Evolutionary conservation across 2,888 invertebrate genomes (phyloP).

Genomic region (Trisateles emortualis): DNA sequence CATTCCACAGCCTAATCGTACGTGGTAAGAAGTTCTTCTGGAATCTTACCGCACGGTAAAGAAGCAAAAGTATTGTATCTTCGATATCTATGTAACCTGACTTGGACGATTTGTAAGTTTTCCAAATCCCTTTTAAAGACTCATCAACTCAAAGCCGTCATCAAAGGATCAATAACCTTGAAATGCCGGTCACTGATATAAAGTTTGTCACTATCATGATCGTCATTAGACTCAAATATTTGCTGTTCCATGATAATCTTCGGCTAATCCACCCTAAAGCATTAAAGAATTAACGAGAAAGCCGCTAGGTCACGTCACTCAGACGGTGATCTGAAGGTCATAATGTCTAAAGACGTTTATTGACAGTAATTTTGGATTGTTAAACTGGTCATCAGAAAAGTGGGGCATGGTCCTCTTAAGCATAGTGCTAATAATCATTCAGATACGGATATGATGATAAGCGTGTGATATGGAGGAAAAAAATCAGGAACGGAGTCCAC

Average conservation of each 20-base stretch:
- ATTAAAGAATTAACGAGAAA: conserved; percentile 61
- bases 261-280: conserved; percentile 50
- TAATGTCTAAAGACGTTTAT: conserved; percentile 54
- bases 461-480: no score
- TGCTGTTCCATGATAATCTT: conserved; percentile 52
- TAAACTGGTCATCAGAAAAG: conserved; percentile 27
- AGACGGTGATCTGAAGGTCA: conserved; percentile 50
- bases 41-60: no score
- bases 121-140: not conserved
- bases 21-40: no score
- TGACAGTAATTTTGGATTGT: conserved; percentile 41
- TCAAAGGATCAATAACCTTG: conserved; percentile 43
- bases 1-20: no score
- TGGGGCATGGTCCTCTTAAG: conserved; percentile 26
- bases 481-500: no score
- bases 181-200: conserved; percentile 47
- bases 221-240: conserved; percentile 58
- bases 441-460: no score
- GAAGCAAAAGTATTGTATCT: no score
- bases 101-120: not conserved
- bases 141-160: not conserved
- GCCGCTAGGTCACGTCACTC: conserved; percentile 52
- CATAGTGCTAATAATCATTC: not conserved
- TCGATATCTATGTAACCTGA: no score
- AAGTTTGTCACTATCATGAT: conserved; percentile 39